Percentiles rank a stretch among this genome's conserved stretches.
These are phyloP conservation scores for Pectinophora gossypiella DNA, from an alignment of 1,140 invertebrate species.

Conservation along the genomic window DNA sequence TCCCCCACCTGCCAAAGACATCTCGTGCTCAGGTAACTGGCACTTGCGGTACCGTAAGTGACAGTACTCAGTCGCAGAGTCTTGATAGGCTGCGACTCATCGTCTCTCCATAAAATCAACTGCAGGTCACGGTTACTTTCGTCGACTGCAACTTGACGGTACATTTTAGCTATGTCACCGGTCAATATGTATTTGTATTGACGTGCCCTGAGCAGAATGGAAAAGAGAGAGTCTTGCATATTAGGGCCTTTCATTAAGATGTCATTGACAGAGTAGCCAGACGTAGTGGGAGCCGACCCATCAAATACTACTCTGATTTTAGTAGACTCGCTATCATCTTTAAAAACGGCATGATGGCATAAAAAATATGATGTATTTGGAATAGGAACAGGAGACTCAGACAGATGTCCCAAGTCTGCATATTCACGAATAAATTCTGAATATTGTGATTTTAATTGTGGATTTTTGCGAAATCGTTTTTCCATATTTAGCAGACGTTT, in stretches of 20 bases:
- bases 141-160: neutral
- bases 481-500: neutral
- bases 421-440: constrained; percentile 10
- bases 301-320: constrained; percentile 23
- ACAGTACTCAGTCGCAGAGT: constrained; percentile 18
- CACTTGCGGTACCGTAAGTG: constrained; percentile 20
- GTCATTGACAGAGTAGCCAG: constrained; percentile 23
- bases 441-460: constrained; percentile 5
- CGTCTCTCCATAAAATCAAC: constrained; percentile 32
- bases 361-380: constrained; percentile 17
- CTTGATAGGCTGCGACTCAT: constrained; percentile 15
- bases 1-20: constrained; percentile 24
- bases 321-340: constrained; percentile 13
- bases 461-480: constrained; percentile 1
- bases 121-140: constrained; percentile 22
- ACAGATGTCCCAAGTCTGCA: constrained; percentile 6
- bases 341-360: constrained; percentile 17
- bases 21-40: constrained; percentile 29
- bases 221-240: constrained; percentile 30
- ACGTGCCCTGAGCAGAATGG: constrained; percentile 40
- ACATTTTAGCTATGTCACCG: constrained; percentile 35
- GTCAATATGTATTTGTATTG: constrained; percentile 30
- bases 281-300: constrained; percentile 16
- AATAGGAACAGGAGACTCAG: constrained; percentile 13
- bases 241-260: constrained; percentile 23